Evolutionary conservation across 2,113 vertebrate species (phyloP), one percentile per base, ranked within the genome.

Genomic region (Tricholaema leucomelas): DNA sequence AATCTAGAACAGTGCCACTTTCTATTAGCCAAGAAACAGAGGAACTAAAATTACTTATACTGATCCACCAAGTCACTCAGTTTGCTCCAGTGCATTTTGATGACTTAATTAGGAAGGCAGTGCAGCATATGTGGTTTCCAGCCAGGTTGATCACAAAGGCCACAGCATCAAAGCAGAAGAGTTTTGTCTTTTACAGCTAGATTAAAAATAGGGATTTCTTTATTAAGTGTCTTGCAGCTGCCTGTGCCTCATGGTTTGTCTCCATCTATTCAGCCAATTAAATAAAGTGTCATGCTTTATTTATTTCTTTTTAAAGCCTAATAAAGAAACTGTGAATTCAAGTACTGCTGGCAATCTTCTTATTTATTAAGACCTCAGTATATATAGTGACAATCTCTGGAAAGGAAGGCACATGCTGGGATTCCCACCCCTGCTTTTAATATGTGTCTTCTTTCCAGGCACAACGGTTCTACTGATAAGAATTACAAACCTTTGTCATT

Each of bases 1-100:
- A 96, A 98, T 98, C 96, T 97, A 98, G 96, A 97, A 94, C 75
- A 93, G 92, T 86, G 94, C 96, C 97, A 97, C 92, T 97, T 97
- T 95, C 93, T 96, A 98, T 98, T 98, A 98, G 93, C 88, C 87
- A 92, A 96, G 97, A 84, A 97, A 98, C 92, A 95, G 96, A 94
- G 92, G 93, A 95, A 92, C 95, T 96, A 95, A 97, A 97, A 97
- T 98, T 95, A 97, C 96, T 97, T 88, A 91, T 75, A 80, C 67
- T 33, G 67, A 31, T 88, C 95, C 92, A 96, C 17, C 96, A 95
- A 97, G 97, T 71, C 95, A 92, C 95, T 94, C 59, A 6, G 85
- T 74, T 81, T 96, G 92, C 95, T 95, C 77, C 87, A 61, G 61
- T 94, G 97, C 96, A 98, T 98, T 96, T 95, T 97, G 97, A 98